Evolutionary conservation across 2,888 invertebrate genomes (phyloP), one percentile per base, ranked within the genome.

Genomic region (Kryphioiulus occultus): DNA sequence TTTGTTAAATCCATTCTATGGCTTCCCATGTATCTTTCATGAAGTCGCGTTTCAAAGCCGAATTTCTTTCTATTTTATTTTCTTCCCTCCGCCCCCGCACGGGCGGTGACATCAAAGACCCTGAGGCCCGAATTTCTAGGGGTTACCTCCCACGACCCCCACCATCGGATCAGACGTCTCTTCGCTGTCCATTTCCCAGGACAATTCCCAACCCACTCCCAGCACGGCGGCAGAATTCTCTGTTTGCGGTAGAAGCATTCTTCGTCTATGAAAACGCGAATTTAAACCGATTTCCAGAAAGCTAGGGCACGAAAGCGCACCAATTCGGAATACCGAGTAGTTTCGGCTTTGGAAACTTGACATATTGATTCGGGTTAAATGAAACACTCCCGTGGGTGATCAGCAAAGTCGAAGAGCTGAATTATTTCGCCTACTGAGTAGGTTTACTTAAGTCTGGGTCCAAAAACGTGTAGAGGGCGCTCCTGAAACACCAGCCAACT

Each of bases 1-100:
- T 59, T 59, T 59, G 53, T 59, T 59, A 59, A 59, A 59, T 59
- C 53, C 53, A 59, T 59, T 59, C 53, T 59, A 59, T 59, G 53
- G n/a, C 53, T 59, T 59, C 53, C 42, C 53, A 59, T 59, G 53
- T 59, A 59, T 59, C 53, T 59, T 59, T 59, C 53, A 59, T 59
- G 53, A 59, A n/a, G 53, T 59, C 53, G 19, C 53, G 53, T 59
- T 59, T 59, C 53, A 59, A 59, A 59, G n/a, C 2, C 53, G 53
- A 59, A 59, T 59, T 59, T 59, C 53, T 59, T 59, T 59, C 53
- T 47, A 17, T 47, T 17, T 47, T 59, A 59, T 19, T 59, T 12
- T 15, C n/a, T 59, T 59, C n/a, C n/a, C n/a, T 7, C 53, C 53
- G 53, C n/a, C 53, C n/a, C n/a, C n/a, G 1, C 19, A n/a, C 1